Conservation (phyloP, 2,888 invertebrate genomes). For the Timema podura region DNA sequence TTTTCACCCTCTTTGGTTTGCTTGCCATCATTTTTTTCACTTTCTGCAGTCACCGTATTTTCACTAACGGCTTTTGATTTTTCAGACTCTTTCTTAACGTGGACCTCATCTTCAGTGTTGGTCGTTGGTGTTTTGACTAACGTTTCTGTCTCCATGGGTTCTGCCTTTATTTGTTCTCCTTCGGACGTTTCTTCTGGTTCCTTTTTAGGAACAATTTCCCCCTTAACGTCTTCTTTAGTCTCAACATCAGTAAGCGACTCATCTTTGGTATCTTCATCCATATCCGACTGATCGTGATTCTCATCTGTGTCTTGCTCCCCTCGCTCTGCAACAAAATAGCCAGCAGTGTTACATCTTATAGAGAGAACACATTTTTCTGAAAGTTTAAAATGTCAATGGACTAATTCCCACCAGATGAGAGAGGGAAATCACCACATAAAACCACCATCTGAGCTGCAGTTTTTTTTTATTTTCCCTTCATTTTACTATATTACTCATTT, state of each 20-base stretch:
- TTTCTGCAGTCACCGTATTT: too few species aligned
- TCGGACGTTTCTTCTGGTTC: conserved; percentile 30
- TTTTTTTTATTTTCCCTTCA: too few species aligned
- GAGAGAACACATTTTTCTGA: neutral
- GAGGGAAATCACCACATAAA: too few species aligned
- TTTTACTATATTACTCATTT: too few species aligned
- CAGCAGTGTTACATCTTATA: neutral
- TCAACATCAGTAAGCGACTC: conserved; percentile 39
- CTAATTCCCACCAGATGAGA: too few species aligned
- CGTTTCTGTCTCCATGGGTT: conserved; percentile 14
- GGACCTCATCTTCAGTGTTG: conserved; percentile 18
- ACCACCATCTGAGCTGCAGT: too few species aligned
- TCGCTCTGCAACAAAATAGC: conserved; percentile 19
- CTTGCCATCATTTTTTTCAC: conserved; percentile 14
- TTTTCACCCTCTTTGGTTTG: conserved; percentile 6
- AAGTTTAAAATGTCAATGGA: too few species aligned
- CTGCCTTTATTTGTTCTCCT: conserved; percentile 18
- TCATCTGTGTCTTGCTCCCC: conserved; percentile 40
- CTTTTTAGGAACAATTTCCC: conserved; percentile 34
- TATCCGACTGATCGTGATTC: conserved; percentile 49
- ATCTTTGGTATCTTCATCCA: conserved; percentile 50
- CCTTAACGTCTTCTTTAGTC: conserved; percentile 28
- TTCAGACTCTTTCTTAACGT: conserved; percentile 31
- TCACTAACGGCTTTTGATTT: too few species aligned
- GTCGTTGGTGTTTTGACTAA: too few species aligned